These are phyloP conservation scores for Aleiodes testaceus DNA, from an alignment of 2,888 invertebrate genomes.

Conservation along the genomic window DNA sequence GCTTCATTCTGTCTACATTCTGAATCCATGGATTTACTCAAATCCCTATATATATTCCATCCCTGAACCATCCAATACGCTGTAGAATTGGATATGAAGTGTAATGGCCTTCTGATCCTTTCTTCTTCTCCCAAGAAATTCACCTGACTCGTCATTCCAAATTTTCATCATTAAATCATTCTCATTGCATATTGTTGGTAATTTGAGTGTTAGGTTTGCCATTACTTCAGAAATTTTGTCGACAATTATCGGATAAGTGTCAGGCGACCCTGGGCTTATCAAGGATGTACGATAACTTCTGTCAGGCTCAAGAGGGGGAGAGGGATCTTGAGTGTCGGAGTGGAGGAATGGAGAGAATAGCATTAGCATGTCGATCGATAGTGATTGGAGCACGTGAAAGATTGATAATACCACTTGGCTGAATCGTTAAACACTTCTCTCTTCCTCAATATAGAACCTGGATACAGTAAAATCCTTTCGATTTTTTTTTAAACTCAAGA, in stretches of 20 bases:
- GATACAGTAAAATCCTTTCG: background rate
- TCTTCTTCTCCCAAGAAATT: background rate
- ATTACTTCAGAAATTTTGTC: constrained; percentile 2
- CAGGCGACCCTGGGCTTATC: constrained; percentile 24
- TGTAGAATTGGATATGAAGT: constrained; percentile 6
- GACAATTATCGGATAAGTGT: constrained; percentile 27
- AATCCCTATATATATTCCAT: background rate
- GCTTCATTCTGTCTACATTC: background rate
- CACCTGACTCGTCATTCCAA: background rate
- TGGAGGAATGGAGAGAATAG: background rate
- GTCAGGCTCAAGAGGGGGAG: background rate
- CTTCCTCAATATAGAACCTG: background rate
- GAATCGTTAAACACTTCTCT: constrained; percentile 2
- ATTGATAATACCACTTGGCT: constrained; percentile 8
- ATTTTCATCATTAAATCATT: constrained; percentile 18
- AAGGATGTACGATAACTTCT: constrained; percentile 26
- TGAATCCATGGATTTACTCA: background rate
- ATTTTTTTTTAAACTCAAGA: background rate
- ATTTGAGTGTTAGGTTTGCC: background rate
- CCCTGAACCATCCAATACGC: background rate
- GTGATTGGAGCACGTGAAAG: constrained; percentile 23
- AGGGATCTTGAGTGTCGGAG: background rate
- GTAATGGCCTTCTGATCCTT: constrained; percentile 15
- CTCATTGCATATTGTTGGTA: background rate
- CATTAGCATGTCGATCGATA: constrained; percentile 27